A percentile compares a stretch with the other conserved stretches of the same genome.
Evolutionary conservation across 2,888 invertebrate species (phyloP).

Genomic region (Sepioteuthis lessoniana): DNA sequence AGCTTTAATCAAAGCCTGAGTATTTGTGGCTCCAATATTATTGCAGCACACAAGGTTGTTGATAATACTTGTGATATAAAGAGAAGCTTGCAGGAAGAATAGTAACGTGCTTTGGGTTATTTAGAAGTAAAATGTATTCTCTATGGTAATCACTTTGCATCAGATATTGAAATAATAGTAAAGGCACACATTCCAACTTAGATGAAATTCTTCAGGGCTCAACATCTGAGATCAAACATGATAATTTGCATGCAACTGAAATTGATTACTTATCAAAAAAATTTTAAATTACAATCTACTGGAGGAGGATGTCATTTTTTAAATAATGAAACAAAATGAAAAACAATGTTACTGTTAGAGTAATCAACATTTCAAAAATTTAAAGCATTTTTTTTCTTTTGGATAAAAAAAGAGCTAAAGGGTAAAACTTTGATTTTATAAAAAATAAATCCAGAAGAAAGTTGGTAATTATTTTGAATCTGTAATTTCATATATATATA

Average conservation of each 20-base stretch:
- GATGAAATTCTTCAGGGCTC: constrained; percentile 18
- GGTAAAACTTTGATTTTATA: not conserved
- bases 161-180: constrained; percentile 13
- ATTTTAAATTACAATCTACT: not conserved
- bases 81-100: not conserved
- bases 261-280: constrained; percentile 33
- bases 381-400: not conserved
- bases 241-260: constrained; percentile 3
- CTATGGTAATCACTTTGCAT: constrained; percentile 14
- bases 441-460: not conserved
- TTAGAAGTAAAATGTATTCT: not conserved
- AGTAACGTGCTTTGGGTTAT: not conserved
- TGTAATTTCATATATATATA: not conserved
- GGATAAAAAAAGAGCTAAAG: not conserved
- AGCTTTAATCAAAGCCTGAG: not conserved
- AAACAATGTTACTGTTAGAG: not conserved
- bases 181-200: not conserved
- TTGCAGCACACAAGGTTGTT: not conserved
- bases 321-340: not conserved
- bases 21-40: constrained; percentile 8
- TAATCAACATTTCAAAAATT: not conserved
- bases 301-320: not conserved
- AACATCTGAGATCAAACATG: constrained; percentile 13
- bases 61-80: not conserved
- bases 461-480: not conserved